A percentile compares a stretch with the other conserved stretches of the same genome.
These are phyloP conservation scores for Vanessa atalanta DNA, from an alignment of 1,140 invertebrate genomes.

Conservation along the genomic window DNA sequence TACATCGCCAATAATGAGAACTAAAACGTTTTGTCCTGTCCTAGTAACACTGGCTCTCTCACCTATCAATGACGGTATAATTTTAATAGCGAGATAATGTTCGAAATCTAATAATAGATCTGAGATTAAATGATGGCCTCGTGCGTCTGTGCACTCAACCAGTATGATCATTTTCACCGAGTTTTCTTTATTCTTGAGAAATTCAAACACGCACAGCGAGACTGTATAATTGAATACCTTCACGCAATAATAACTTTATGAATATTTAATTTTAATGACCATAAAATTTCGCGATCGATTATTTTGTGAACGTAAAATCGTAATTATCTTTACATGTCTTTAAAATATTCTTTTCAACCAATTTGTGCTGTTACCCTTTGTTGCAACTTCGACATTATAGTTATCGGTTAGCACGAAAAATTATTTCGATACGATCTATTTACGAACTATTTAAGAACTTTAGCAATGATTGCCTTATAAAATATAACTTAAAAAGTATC, in stretches of 20 bases:
- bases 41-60: no score
- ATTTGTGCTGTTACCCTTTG: neutral
- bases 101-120: neutral
- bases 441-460: conserved; percentile 11
- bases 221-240: conserved; percentile 70
- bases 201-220: conserved; percentile 63
- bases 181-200: conserved; percentile 74
- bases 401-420: neutral
- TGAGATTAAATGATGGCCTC: conserved; percentile 21
- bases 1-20: neutral
- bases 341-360: neutral
- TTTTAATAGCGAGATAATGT: neutral
- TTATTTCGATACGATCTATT: conserved; percentile 22
- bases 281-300: conserved; percentile 41
- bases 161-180: conserved; percentile 69
- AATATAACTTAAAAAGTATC: conserved; percentile 27
- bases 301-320: conserved; percentile 33
- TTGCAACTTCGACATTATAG: neutral
- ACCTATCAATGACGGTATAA: no score
- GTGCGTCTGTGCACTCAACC: conserved; percentile 56
- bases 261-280: conserved; percentile 45
- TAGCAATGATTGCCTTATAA: conserved; percentile 17
- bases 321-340: conserved; percentile 15
- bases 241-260: conserved; percentile 66
- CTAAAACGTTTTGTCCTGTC: neutral